These are phyloP conservation scores for human (Homo sapiens) DNA, from an alignment of 2,113 vertebrate genomes.

Conservation along the genomic window DNA sequence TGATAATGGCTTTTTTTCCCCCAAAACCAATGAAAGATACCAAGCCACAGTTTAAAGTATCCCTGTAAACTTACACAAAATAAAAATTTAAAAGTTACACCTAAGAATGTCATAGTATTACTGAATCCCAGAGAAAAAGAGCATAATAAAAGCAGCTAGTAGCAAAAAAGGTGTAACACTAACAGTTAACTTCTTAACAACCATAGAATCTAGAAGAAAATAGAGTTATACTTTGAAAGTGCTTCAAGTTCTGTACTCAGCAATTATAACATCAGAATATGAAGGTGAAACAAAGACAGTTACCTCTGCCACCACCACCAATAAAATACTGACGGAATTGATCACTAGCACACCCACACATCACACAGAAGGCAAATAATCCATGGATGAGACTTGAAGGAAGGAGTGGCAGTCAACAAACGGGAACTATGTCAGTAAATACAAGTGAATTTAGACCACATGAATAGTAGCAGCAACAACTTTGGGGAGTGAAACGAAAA, in stretches of 20 bases:
- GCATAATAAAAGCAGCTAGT: background rate
- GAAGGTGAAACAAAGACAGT: background rate
- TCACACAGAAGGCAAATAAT: background rate
- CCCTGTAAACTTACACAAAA: background rate
- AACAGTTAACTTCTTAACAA: background rate
- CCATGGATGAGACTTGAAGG: background rate
- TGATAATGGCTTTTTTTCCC: background rate
- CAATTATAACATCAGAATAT: background rate
- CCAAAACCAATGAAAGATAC: background rate
- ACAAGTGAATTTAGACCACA: background rate
- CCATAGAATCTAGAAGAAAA: background rate
- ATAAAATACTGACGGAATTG: background rate
- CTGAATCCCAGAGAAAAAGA: background rate
- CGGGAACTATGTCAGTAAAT: background rate
- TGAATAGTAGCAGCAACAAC: background rate
- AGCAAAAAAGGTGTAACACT: background rate
- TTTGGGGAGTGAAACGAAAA: background rate
- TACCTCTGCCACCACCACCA: background rate
- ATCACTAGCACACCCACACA: background rate
- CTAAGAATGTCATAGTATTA: background rate
- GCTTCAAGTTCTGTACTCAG: background rate
- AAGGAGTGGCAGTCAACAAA: background rate
- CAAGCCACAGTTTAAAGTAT: background rate
- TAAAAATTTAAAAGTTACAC: background rate
- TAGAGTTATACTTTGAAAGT: background rate